phyloP scores from a whole-genome alignment of 2,797 vertebrate genomes.

The Cuculus canorus region DNA sequence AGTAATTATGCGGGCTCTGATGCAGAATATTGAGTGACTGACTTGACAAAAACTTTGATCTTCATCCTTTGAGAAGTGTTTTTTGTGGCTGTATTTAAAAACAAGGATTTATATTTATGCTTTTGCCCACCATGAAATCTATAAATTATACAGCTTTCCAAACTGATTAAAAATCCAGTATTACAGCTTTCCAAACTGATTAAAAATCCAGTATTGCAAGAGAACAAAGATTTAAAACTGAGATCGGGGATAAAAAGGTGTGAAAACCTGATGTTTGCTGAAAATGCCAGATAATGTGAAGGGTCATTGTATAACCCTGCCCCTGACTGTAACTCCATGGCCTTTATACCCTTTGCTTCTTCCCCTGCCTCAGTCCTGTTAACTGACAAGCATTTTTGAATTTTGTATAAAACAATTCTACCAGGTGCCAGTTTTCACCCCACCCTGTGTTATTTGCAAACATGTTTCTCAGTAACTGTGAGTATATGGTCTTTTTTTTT shows the following conservation, averaged over 20 bases:
- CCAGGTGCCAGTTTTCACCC: fast-evolving
- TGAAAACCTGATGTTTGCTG: neutral
- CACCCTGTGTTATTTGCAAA: neutral
- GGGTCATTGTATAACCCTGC: neutral
- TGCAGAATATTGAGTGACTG: conserved; percentile 10
- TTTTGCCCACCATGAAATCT: neutral
- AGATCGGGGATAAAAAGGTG: neutral
- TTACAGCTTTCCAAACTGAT: neutral
- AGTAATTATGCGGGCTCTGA: conserved; percentile 19
- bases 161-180: neutral
- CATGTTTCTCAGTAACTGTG: neutral
- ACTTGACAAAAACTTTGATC: neutral
- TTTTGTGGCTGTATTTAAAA: conserved; percentile 7
- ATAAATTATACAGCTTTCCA: neutral
- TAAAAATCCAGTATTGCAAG: neutral
- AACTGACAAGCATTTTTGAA: neutral
- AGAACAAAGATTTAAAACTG: neutral
- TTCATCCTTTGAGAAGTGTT: conserved; percentile 12
- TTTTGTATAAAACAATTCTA: neutral
- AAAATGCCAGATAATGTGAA: neutral
- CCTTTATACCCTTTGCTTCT: neutral
- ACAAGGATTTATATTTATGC: neutral
- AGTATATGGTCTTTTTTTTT: neutral
- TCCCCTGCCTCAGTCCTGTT: neutral
- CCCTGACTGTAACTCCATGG: neutral